Percentiles rank a stretch among this genome's conserved stretches.
Evolutionary conservation across 1,140 invertebrate genomes (phyloP).

Genomic region (Diorhabda elongata): DNA sequence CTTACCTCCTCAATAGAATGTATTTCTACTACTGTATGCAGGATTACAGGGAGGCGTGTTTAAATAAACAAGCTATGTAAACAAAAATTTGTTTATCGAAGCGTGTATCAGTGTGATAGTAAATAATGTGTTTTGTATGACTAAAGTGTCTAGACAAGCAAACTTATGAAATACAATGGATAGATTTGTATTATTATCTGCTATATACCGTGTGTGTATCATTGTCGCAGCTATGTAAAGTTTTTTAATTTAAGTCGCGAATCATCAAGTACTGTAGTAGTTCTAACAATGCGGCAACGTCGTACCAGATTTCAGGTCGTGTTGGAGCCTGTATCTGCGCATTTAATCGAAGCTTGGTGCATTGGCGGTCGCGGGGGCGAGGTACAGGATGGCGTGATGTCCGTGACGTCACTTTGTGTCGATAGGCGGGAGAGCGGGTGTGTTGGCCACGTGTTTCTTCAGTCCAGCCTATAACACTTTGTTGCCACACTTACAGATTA

Average conservation of each 20-base stretch:
- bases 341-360: conserved; percentile 39
- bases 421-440: conserved; percentile 26
- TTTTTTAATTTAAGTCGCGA: not conserved
- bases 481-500: not conserved
- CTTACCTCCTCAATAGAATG: too few species aligned
- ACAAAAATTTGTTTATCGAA: too few species aligned
- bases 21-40: too few species aligned
- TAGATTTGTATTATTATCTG: too few species aligned
- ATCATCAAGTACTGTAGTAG: not conserved
- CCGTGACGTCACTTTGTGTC: conserved; percentile 37
- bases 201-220: too few species aligned
- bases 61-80: too few species aligned
- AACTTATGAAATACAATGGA: too few species aligned
- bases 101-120: too few species aligned
- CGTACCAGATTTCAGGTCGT: conserved; percentile 29
- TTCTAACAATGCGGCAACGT: conserved; percentile 5
- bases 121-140: too few species aligned
- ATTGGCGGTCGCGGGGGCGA: conserved; percentile 30
- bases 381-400: conserved; percentile 38
- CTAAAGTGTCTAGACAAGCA: too few species aligned
- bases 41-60: too few species aligned
- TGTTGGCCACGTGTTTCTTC: conserved; percentile 44
- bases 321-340: conserved; percentile 35
- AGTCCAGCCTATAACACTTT: conserved; percentile 28
- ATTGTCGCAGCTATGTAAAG: too few species aligned